Base-by-base conservation (phyloP, 2,113 vertebrate genomes). In the Eurystomus gularis region DNA sequence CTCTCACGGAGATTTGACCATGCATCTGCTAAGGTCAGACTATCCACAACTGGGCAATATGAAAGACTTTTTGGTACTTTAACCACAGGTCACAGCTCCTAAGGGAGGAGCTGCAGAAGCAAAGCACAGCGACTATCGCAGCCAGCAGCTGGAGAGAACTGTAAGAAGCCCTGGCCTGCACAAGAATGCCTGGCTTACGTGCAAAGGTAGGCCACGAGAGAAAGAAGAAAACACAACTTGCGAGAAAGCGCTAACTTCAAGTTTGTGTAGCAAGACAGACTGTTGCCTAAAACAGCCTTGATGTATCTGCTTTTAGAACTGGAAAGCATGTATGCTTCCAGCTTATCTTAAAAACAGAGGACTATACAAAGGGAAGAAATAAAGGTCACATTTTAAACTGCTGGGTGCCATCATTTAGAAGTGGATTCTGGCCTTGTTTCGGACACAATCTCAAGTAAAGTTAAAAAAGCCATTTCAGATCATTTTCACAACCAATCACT, bases 111-210 rank as follows among this genome's bases (percentile, higher is more conserved):
- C 39, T 42, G 46, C 58, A 61, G 51, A 37, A 82, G 31, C 42
- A 46, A 62, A 48, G n/a, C 11, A 25, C 42, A 75, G 61, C 7
- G 33, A 58, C 68, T 76, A 39, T 4, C 17, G 18, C 29, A 58
- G n/a, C 18, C 66, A 68, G 51, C 1, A 2, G 20, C 52, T 77
- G 60, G 14, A 57, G 20, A 48, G 26, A 65, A 35, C 39, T 13
- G 29, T 7, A 58, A 60, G 39, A 77, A 78, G 49, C 24, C 19
- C 77, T 10, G 46, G 29, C 35, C 29, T 13, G 60, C 18, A 42
- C 11, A 19, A 33, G 48, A 57, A 17, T 2, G 1, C 6, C 68
- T 24, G 14, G 31, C 20, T 33, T 35, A 61, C 0, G 0, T 3
- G 19, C 31, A 37, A 78, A 68, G 35, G 25, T 4, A 40, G 29